Percentiles rank a stretch among this genome's conserved stretches.
Conservation (phyloP, 64 coral and sea anemone species). For the Orbicella faveolata region DNA sequence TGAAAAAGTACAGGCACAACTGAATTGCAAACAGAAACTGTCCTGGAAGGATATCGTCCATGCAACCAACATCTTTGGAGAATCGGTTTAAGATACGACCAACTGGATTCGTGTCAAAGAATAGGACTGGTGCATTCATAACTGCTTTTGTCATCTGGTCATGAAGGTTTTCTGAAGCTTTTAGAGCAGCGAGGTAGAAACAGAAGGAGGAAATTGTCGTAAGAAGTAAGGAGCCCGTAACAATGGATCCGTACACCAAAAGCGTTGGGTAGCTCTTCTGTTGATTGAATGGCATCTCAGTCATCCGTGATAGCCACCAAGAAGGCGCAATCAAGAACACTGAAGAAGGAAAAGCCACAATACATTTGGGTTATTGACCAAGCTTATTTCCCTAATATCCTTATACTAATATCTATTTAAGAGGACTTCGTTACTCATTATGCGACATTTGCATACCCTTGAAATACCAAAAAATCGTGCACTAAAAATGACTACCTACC, state of each 20-base stretch:
- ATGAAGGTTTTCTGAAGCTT: constrained; percentile 46
- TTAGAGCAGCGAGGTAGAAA: constrained; percentile 26
- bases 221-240: background rate
- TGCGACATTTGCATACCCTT: no score
- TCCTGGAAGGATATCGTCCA: constrained; percentile 40
- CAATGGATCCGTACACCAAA: constrained; percentile 30
- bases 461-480: no score
- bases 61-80: constrained; percentile 48
- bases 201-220: constrained; percentile 3
- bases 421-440: no score
- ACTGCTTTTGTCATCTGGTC: constrained; percentile 32
- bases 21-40: background rate
- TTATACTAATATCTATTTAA: no score
- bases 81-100: constrained; percentile 64
- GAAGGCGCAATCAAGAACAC: background rate
- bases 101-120: constrained; percentile 53
- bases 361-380: no score
- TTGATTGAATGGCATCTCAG: constrained; percentile 10
- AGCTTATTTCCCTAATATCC: no score
- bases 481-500: background rate
- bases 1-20: background rate
- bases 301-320: constrained; percentile 47
- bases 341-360: background rate
- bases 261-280: constrained; percentile 4
- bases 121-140: constrained; percentile 39